Evolutionary conservation across 2,113 vertebrate genomes (phyloP), one percentile per base, ranked within the genome.

Genomic region (Bothrops jararaca): DNA sequence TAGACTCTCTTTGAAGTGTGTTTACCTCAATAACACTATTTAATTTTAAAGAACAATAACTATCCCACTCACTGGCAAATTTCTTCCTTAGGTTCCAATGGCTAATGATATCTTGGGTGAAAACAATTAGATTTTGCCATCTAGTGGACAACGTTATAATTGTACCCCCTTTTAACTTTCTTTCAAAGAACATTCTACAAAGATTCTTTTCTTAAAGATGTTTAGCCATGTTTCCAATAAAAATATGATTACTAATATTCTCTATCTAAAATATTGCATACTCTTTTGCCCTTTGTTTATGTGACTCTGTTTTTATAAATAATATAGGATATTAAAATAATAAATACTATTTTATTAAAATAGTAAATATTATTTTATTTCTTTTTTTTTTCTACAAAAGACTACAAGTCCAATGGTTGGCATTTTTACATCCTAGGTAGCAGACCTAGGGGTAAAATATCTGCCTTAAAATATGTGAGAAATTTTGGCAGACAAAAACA

Each of bases 51-150:
- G 12, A 34, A 90, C n/a, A 91, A 18, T 5, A 4, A 48, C n/a
- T 90, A 1, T 54, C 91, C 58, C 52, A 45, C 7, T 89, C 24
- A 24, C 89, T 60, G n/a, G 85, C 48, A 42, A 23, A 69, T 52
- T 13, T 64, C 8, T 34, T 86, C 50, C 6, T 15, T 48, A 20
- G 23, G 22, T 60, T 52, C 24, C 9, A 0, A 45, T 8, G 45
- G 26, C 2, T 0, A 5, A 39, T 3, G 0, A 2, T 26, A 1
- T 12, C 42, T 92, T 92, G n/a, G 92, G 92, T 94, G 89, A 95
- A 95, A 93, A 93, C 86, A 11, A 92, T 94, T 96, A 58, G 80
- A 69, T 69, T 89, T 96, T 95, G 96, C 96, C 96, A 96, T 93
- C 96, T 97, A 96, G 96, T 95, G 97, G 96, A 91, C 93, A 92